phyloP scores from a whole-genome alignment of 37 sponge, comb jelly and placozoan species.

The Spongilla lacustris region DNA sequence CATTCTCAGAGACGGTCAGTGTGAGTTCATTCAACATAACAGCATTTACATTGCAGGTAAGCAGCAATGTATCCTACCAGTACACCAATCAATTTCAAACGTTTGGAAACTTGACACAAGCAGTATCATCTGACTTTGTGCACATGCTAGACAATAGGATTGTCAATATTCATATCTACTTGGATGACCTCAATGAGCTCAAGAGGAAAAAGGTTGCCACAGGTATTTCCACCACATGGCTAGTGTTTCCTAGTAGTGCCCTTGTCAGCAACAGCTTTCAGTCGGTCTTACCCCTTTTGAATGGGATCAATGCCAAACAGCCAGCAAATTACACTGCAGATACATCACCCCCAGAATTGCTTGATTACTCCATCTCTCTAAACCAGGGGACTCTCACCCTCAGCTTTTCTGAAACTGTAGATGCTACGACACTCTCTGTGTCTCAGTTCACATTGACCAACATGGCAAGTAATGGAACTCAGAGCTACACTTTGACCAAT shows the following conservation, averaged over 20 bases:
- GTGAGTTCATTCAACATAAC: slow-evolving; percentile 69
- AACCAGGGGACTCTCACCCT: slow-evolving; percentile 78
- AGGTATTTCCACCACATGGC: slow-evolving; percentile 68
- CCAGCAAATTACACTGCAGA: slow-evolving; percentile 67
- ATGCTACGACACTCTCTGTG: slow-evolving; percentile 80
- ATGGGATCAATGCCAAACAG: slow-evolving; percentile 64
- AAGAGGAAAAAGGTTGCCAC: slow-evolving; percentile 81
- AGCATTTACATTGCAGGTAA: slow-evolving; percentile 62
- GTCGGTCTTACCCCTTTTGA: slow-evolving; percentile 76
- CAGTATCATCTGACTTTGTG: slow-evolving; percentile 48
- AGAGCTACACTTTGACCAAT: slow-evolving; percentile 36
- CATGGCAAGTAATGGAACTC: not conserved
- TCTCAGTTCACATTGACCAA: slow-evolving; percentile 70
- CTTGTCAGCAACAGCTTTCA: slow-evolving; percentile 77
- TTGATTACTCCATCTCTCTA: slow-evolving; percentile 59
- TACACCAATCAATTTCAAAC: slow-evolving; percentile 61
- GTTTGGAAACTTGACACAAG: slow-evolving; percentile 48
- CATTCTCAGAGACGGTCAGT: slow-evolving; percentile 90
- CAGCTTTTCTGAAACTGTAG: slow-evolving; percentile 88
- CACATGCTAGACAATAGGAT: slow-evolving; percentile 79
- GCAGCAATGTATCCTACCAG: slow-evolving; percentile 65
- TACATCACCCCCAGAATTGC: slow-evolving; percentile 65
- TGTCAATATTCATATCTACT: slow-evolving; percentile 67
- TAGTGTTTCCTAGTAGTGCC: slow-evolving; percentile 68
- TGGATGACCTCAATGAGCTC: slow-evolving; percentile 87